Conservation (phyloP, 2,888 invertebrate genomes). For the Microchrysa polita region DNA sequence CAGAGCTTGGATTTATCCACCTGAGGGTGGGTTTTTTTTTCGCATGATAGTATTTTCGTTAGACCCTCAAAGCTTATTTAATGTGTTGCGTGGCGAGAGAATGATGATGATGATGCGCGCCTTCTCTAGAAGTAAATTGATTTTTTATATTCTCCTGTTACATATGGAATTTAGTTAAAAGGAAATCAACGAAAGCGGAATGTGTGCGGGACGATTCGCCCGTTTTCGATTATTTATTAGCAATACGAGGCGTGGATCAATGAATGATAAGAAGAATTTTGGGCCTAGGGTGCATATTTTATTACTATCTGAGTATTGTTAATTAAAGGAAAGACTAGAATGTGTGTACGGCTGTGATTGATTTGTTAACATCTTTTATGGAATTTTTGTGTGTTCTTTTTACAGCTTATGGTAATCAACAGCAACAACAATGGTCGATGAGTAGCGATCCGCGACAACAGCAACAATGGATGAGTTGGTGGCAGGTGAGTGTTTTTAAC, state of each 20-base stretch:
- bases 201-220: too few species aligned
- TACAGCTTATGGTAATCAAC: conserved; percentile 38
- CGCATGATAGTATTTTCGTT: not conserved
- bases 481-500: conserved; percentile 58
- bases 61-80: not conserved
- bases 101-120: too few species aligned
- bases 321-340: too few species aligned
- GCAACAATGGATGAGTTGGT: conserved; percentile 64
- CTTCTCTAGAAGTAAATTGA: not conserved
- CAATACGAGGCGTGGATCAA: not conserved
- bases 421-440: conserved; percentile 58
- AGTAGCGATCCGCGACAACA: conserved; percentile 60
- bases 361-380: too few species aligned
- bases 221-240: not conserved
- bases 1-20: too few species aligned
- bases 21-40: not conserved
- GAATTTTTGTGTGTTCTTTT: too few species aligned
- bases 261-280: too few species aligned
- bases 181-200: too few species aligned
- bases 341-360: too few species aligned
- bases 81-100: not conserved
- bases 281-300: too few species aligned
- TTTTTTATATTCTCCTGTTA: not conserved
- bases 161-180: too few species aligned
- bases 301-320: too few species aligned